Conservation (phyloP, 1,140 invertebrate genomes). For the Drosophila kepulauana region DNA sequence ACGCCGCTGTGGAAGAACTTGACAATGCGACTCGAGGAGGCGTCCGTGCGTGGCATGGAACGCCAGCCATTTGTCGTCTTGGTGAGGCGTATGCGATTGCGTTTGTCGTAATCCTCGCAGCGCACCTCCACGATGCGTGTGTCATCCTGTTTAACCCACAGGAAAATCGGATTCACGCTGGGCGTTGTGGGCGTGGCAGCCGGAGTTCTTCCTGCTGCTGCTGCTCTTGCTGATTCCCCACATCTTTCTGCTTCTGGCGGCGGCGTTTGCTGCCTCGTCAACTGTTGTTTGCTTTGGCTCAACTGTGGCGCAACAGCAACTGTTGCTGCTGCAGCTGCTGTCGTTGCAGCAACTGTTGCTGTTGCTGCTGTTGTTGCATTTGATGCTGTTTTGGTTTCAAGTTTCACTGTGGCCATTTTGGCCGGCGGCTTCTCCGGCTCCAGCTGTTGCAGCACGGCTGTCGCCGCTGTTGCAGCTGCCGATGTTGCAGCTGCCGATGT, state of each 20-base stretch:
- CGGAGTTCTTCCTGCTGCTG: background rate
- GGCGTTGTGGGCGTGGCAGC: constrained; percentile 67
- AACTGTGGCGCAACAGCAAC: background rate
- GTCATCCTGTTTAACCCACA: constrained; percentile 92
- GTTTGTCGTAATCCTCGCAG: constrained; percentile 93
- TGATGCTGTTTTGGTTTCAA: constrained; percentile 73
- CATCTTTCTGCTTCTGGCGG: no score
- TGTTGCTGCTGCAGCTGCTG: background rate
- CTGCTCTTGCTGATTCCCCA: background rate
- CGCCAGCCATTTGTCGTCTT: constrained; percentile 92
- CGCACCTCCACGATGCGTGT: constrained; percentile 92
- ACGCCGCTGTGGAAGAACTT: constrained; percentile 75
- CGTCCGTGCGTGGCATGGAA: constrained; percentile 91
- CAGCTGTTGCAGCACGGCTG: background rate
- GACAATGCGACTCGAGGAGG: constrained; percentile 84
- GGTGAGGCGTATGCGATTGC: constrained; percentile 92
- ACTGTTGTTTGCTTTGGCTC: constrained; percentile 4
- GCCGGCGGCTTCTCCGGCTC: constrained; percentile 45
- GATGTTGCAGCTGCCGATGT: background rate
- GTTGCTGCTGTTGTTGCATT: constrained; percentile 7
- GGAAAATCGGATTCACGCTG: constrained; percentile 91
- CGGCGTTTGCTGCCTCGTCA: background rate
- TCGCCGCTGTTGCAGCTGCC: no score
- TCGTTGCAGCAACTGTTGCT: constrained; percentile 8
- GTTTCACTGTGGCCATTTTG: constrained; percentile 63